Percentiles rank a stretch among this genome's conserved stretches.
Evolutionary conservation across 2,888 invertebrate genomes (phyloP).

Genomic region (Pristionchus mayeri): DNA sequence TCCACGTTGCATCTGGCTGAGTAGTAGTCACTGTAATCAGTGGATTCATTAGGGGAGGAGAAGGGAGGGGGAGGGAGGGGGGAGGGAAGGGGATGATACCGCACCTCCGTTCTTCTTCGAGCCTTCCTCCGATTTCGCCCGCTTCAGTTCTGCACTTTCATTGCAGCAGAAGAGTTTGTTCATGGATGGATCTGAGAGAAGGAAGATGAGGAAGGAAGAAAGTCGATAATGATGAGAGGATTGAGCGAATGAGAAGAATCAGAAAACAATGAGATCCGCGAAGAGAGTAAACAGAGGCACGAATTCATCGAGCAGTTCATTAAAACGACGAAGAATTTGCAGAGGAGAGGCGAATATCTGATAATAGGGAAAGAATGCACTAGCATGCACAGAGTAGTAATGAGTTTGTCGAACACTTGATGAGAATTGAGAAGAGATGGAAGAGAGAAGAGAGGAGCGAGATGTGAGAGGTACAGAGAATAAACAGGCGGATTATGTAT

Average conservation of each 20-base stretch:
- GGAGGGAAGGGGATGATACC: background rate
- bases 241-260: no score
- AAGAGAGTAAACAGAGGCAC: no score
- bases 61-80: no score
- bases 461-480: background rate
- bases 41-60: constrained; percentile 11
- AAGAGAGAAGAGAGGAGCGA: background rate
- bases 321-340: no score
- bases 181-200: background rate
- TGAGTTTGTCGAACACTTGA: constrained; percentile 18
- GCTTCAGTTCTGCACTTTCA: background rate
- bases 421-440: background rate
- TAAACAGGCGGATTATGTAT: constrained; percentile 13
- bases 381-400: background rate
- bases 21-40: background rate
- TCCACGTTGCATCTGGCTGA: constrained; percentile 7
- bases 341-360: background rate
- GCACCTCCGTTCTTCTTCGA: constrained; percentile 10
- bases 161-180: constrained; percentile 2
- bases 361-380: constrained; percentile 2
- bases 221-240: background rate
- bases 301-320: background rate
- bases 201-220: background rate
- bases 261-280: no score
- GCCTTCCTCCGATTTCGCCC: background rate